Base-by-base conservation (phyloP, 2,797 vertebrate species). In the Gallinago stenura region DNA sequence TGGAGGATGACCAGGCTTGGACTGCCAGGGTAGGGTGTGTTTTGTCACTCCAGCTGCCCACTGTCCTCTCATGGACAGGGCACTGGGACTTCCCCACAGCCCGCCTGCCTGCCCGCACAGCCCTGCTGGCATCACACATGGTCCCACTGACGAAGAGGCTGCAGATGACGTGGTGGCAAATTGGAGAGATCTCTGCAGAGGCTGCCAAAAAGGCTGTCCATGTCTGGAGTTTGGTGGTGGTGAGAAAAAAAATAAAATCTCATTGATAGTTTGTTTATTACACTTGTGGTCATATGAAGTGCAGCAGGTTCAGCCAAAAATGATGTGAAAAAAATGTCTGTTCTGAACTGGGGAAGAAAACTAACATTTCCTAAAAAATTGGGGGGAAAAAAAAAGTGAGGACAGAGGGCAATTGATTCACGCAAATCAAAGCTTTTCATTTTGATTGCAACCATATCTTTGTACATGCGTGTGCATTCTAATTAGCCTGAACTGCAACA, bases 101-200 rank as follows among this genome's bases (percentile, higher is more conserved):
- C 61, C 31, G 41, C 35, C 12, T 5, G 3, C 64, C 25, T 64
- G 45, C 45, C 72, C 17, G 16, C 56, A 51, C 64, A 66, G 56
- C 37, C 39, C 51, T 43, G 35, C 24, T 7, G 7, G 31, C 5
- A 2, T 33, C 77, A n/a, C 13, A 17, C 17, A 35, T 0, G 0
- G 30, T 37, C n/a, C 41, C 33, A 12, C 5, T 0, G 0, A 88
- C 30, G 60, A 66, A 43, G 9, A 22, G 2, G 5, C 9, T 37
- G 54, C 25, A 57, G 5, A 19, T 1, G 0, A 5, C 1, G 0
- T 25, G 50, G 25, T 50, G 35, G 37, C 58, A 93, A 65, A 54
- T 24, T 3, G 2, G 15, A 48, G 31, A 17, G 6, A 12, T 18
- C 57, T 57, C 43, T 54, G 25, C 50, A 39, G 60, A 48, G 16